Evolutionary conservation across 2,888 invertebrate species (phyloP).

Genomic region (Latheticus oryzae): DNA sequence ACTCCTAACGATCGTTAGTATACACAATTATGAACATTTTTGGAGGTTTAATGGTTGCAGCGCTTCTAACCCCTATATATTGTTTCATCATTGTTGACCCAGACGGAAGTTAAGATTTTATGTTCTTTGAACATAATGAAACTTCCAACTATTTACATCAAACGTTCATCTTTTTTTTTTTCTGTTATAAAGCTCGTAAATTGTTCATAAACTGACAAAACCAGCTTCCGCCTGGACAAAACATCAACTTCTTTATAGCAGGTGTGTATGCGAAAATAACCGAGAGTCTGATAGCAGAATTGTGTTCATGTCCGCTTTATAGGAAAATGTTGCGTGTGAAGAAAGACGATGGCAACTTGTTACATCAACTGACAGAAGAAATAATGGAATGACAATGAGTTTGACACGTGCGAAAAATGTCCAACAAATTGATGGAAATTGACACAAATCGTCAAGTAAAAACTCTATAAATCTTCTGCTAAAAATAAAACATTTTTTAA

Average conservation of each 20-base stretch:
- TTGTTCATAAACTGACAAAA: constrained; percentile 12
- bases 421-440: no score
- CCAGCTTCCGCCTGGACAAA: constrained; percentile 5
- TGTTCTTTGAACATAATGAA: no score
- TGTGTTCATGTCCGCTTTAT: constrained; percentile 5
- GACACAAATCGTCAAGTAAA: no score
- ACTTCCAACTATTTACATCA: no score
- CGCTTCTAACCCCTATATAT: constrained; percentile 6
- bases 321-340: not conserved
- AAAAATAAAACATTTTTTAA: no score
- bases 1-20: constrained; percentile 25
- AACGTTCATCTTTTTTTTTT: not conserved
- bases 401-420: no score
- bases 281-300: constrained; percentile 4
- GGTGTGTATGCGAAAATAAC: no score
- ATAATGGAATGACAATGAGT: no score
- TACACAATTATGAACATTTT: constrained; percentile 23
- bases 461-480: no score
- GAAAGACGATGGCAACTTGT: no score
- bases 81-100: constrained; percentile 13
- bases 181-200: constrained; percentile 5
- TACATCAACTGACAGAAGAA: no score
- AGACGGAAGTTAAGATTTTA: constrained; percentile 5
- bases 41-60: constrained; percentile 2
- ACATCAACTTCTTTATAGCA: not conserved